Base-by-base conservation (phyloP, 2,888 invertebrate species). In the Vesta saturnalis region DNA sequence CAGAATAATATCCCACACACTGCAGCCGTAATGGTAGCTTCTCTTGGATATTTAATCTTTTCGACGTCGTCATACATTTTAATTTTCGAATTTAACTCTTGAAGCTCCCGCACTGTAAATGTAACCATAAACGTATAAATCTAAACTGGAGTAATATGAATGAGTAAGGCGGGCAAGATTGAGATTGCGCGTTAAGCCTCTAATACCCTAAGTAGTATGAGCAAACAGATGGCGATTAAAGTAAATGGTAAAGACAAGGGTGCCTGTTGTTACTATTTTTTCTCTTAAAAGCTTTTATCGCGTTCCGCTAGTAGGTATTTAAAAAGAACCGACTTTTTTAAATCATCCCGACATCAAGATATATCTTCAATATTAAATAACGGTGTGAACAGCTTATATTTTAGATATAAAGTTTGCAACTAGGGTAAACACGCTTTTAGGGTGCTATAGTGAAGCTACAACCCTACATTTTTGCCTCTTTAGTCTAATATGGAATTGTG, bases 1-100 rank as follows among this genome's bases (percentile, higher is more conserved):
- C 92, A 91, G 85, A 95, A 94, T 63, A 93, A 81, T 76, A 93
- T 90, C 39, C 94, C 94, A 82, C 93, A 93, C 64, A 87, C 86
- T 22, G 94, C 93, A 15, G 94, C 95, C 78, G 92, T 86, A 76
- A 94, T 87, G 30, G 94, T 93, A 55, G 92, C 91, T 73, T 89
- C 89, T 74, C 90, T 86, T 16, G 94, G 92, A 81, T 92, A 94
- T 72, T 75, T 79, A 23, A 80, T 78, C 39, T 60, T 60, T 22
- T 59, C 56, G 62, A 30, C 16, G 30, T 66, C 60, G 55, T 59
- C 62, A 22, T 66, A 60, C 67, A 70, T 70, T 70, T 62, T 62
- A 30, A 49, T 52, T 14, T 22, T 23, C 16, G 15, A 15, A 30
- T 30, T 30, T 30, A 30, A 30, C 30, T 30, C 10, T 10, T 6